A percentile compares a stretch with the other conserved stretches of the same genome.
Evolutionary conservation across 2,888 invertebrate genomes (phyloP).

Genomic region (Volucella bombylans): DNA sequence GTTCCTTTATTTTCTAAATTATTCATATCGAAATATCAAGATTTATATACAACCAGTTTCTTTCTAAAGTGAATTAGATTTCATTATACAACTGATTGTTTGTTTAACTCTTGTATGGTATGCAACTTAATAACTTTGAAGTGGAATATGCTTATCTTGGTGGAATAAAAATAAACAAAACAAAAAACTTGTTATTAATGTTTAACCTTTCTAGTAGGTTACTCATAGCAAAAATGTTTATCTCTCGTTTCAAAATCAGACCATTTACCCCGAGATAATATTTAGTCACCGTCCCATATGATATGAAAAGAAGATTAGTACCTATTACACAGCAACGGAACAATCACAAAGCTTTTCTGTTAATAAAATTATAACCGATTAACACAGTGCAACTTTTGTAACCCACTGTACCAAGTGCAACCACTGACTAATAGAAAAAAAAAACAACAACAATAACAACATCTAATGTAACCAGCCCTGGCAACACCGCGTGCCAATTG

Average conservation of each 20-base stretch:
- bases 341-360: background rate
- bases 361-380: background rate
- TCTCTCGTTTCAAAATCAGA: background rate
- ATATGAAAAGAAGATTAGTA: background rate
- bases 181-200: no score
- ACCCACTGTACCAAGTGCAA: slow-evolving; percentile 5
- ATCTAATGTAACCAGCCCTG: slow-evolving; percentile 19
- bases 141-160: no score
- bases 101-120: no score
- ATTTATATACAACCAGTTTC: no score
- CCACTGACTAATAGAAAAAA: background rate
- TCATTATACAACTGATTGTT: no score
- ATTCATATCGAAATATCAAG: no score
- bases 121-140: no score
- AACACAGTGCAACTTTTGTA: background rate
- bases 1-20: no score
- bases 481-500: slow-evolving; percentile 31
- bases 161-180: no score
- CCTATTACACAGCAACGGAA: background rate
- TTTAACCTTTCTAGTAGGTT: background rate
- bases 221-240: background rate
- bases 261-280: background rate
- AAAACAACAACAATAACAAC: background rate
- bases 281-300: background rate
- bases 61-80: no score